Percentiles rank a stretch among this genome's conserved stretches.
Conservation (phyloP, 2,113 vertebrate genomes). For the Danio rerio region DNA sequence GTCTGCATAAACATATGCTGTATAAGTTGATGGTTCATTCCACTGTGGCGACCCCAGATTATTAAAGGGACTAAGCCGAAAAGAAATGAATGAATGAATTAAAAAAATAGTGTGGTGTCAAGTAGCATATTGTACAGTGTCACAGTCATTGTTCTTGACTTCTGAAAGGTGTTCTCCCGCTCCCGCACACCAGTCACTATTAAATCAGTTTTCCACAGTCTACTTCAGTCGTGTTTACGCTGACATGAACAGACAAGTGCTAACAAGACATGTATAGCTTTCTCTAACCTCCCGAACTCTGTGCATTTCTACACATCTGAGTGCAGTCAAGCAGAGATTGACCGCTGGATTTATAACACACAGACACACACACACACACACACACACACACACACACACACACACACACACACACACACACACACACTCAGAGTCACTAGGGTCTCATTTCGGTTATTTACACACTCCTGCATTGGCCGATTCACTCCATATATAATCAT, state of each 20-base stretch:
- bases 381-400: no score
- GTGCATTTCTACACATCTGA: neutral
- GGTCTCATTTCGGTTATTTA: slow-evolving; percentile 46
- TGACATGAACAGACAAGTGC: slow-evolving; percentile 26
- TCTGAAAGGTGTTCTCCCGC: neutral
- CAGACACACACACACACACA: no score
- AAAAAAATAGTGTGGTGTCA: neutral
- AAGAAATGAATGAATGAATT: neutral
- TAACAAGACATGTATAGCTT: slow-evolving; percentile 19
- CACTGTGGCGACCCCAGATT: no score
- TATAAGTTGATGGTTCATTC: no score
- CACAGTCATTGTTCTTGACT: neutral
- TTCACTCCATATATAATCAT: slow-evolving; percentile 38
- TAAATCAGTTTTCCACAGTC: neutral
- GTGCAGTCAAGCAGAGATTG: slow-evolving; percentile 21
- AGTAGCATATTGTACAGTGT: neutral
- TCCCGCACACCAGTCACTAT: neutral
- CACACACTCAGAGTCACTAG: no score
- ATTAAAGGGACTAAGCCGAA: no score
- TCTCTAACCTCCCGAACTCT: slow-evolving; percentile 11
- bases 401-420: no score
- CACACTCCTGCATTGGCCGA: neutral
- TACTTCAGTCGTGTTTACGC: neutral
- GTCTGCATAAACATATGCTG: no score
- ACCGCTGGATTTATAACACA: neutral